Conservation (phyloP, 92 coral and sea anemone species). For the Actinostola sp. region DNA sequence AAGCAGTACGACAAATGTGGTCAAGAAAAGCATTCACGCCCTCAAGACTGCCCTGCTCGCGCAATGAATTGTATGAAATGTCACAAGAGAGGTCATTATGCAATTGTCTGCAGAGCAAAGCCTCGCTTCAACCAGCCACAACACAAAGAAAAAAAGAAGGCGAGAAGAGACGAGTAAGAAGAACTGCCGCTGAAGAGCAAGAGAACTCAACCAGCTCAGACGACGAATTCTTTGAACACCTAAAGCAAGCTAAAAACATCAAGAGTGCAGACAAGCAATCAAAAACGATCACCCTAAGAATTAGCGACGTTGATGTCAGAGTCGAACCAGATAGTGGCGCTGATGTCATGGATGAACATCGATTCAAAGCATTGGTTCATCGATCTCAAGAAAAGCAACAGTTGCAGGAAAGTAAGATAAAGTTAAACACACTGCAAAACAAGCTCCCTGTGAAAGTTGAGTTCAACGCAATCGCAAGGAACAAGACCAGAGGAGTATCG, state of each 20-base stretch:
- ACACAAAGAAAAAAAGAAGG: conserved; percentile 15
- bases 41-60: conserved; percentile 50
- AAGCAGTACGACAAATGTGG: too few species aligned
- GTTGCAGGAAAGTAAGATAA: conserved; percentile 23
- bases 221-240: conserved; percentile 61
- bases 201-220: conserved; percentile 59
- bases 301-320: conserved; percentile 60
- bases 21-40: not conserved
- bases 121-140: not conserved
- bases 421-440: conserved; percentile 44
- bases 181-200: conserved; percentile 29
- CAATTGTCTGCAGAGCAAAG: conserved; percentile 47
- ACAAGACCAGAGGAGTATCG: conserved; percentile 8
- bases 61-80: conserved; percentile 58
- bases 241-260: conserved; percentile 45
- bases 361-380: conserved; percentile 42
- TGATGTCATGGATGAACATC: conserved; percentile 72
- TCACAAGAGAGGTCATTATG: conserved; percentile 44
- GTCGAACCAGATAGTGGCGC: conserved; percentile 72
- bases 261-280: not conserved
- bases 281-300: conserved; percentile 53
- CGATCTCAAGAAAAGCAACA: conserved; percentile 22
- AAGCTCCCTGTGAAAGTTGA: conserved; percentile 40
- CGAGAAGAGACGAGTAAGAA: conserved; percentile 12
- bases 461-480: conserved; percentile 26